These are phyloP conservation scores for Eilema caniola DNA, from an alignment of 2,888 invertebrate genomes.

Conservation along the genomic window DNA sequence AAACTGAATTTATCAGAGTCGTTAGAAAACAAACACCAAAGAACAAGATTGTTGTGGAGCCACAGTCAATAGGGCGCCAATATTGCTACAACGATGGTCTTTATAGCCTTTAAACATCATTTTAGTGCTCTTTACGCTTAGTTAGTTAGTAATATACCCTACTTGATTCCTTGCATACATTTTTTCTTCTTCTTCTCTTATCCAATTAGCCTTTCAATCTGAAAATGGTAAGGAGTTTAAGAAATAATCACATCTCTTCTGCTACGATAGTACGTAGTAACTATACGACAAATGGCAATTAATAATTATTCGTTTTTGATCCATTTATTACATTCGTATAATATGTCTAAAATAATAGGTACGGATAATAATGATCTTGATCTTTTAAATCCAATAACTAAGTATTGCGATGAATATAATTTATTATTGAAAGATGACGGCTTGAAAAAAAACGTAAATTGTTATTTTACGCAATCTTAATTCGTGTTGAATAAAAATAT, in stretches of 20 bases:
- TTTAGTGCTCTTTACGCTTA: not conserved
- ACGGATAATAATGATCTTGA: slow-evolving; percentile 9
- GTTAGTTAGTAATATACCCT: not conserved
- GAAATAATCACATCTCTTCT: too few relatives aligned
- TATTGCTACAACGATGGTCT: not conserved
- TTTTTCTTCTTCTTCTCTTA: too few relatives aligned
- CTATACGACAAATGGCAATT: too few relatives aligned
- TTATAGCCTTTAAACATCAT: not conserved
- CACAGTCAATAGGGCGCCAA: too few relatives aligned
- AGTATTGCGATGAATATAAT: slow-evolving; percentile 14
- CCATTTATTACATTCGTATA: too few relatives aligned
- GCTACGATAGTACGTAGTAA: too few relatives aligned
- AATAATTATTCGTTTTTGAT: too few relatives aligned
- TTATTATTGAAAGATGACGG: slow-evolving; percentile 31
- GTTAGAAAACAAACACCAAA: not conserved
- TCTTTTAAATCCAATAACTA: slow-evolving; percentile 33
- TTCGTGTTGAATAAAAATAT: not conserved
- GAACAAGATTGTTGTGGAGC: too few relatives aligned
- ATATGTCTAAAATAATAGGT: not conserved
- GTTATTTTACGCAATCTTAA: not conserved
- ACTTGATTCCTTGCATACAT: not conserved
- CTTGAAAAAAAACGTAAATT: slow-evolving; percentile 4
- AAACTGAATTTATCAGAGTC: not conserved
- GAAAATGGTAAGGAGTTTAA: too few relatives aligned
- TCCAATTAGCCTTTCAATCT: too few relatives aligned